Conservation (phyloP, 2,888 invertebrate species). For the Mesorhabditis spiculigera region DNA sequence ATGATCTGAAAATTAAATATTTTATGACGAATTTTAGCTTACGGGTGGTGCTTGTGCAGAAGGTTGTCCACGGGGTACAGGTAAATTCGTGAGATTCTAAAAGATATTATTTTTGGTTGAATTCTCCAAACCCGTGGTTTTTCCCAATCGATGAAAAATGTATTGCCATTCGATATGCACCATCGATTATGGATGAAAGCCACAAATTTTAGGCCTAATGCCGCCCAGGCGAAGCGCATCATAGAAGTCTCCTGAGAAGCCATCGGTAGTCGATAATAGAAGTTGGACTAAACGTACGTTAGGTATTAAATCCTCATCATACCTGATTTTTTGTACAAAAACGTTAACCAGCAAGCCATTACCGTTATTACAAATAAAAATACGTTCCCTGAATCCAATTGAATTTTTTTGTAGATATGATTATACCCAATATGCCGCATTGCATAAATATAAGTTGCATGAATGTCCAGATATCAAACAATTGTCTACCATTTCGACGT, state of each 20-base stretch:
- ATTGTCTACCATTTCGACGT: conserved; percentile 66
- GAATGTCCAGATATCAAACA: conserved; percentile 67
- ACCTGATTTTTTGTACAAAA: conserved; percentile 43
- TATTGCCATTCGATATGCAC: conserved; percentile 68
- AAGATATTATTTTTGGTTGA: conserved; percentile 15
- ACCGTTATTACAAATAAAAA: conserved; percentile 65
- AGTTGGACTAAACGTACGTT: background rate
- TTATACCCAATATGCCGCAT: conserved; percentile 69
- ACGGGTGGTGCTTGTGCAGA: too few species aligned
- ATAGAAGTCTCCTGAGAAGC: conserved; percentile 64
- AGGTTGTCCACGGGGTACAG: too few species aligned
- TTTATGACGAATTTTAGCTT: conserved; percentile 7
- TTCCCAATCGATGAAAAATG: conserved; percentile 83
- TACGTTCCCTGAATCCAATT: conserved; percentile 60
- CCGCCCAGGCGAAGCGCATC: conserved; percentile 66
- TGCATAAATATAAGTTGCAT: conserved; percentile 69
- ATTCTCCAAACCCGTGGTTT: conserved; percentile 62
- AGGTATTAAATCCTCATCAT: conserved; percentile 9
- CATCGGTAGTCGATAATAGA: conserved; percentile 2
- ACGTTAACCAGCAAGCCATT: conserved; percentile 46
- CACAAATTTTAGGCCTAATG: conserved; percentile 69
- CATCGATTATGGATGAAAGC: conserved; percentile 67
- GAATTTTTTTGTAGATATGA: conserved; percentile 66
- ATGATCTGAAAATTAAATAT: conserved; percentile 7
- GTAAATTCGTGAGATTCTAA: background rate